Conservation (phyloP, 2,113 vertebrate genomes). For the Xerus inauris region DNA sequence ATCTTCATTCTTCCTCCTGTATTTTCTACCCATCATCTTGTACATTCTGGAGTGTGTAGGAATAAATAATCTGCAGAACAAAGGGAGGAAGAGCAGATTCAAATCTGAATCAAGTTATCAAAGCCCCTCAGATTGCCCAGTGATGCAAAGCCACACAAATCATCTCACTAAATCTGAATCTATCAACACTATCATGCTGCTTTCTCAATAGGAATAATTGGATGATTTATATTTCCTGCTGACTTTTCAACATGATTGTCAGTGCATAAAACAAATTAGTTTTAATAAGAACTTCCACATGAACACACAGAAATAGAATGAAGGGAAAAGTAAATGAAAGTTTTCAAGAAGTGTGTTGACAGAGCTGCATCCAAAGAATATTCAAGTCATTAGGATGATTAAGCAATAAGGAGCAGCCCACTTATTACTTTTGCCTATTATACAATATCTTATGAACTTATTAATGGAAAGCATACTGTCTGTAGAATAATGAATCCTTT, state of each 20-base stretch:
- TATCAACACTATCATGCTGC: slow-evolving; percentile 70
- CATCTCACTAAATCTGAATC: slow-evolving; percentile 68
- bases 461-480: background rate
- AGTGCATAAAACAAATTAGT: slow-evolving; percentile 76
- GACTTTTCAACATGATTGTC: slow-evolving; percentile 79
- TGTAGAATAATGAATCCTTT: slow-evolving; percentile 11
- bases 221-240: slow-evolving; percentile 80
- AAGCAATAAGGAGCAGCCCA: background rate
- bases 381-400: slow-evolving; percentile 40
- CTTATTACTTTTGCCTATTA: slow-evolving; percentile 49
- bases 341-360: slow-evolving; percentile 24
- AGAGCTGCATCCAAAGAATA: background rate
- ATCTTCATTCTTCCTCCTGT: slow-evolving; percentile 55
- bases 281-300: slow-evolving; percentile 74
- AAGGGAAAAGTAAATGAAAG: background rate
- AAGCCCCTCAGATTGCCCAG: slow-evolving; percentile 63
- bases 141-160: slow-evolving; percentile 47
- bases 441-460: slow-evolving; percentile 8
- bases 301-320: slow-evolving; percentile 25
- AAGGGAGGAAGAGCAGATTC: slow-evolving; percentile 69
- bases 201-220: slow-evolving; percentile 74
- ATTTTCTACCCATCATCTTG: slow-evolving; percentile 33
- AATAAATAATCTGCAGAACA: slow-evolving; percentile 66
- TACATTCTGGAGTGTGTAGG: background rate
- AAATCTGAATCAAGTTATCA: slow-evolving; percentile 71